These are phyloP conservation scores for Chirona hameri DNA, from an alignment of 2,888 invertebrate genomes.

Conservation along the genomic window DNA sequence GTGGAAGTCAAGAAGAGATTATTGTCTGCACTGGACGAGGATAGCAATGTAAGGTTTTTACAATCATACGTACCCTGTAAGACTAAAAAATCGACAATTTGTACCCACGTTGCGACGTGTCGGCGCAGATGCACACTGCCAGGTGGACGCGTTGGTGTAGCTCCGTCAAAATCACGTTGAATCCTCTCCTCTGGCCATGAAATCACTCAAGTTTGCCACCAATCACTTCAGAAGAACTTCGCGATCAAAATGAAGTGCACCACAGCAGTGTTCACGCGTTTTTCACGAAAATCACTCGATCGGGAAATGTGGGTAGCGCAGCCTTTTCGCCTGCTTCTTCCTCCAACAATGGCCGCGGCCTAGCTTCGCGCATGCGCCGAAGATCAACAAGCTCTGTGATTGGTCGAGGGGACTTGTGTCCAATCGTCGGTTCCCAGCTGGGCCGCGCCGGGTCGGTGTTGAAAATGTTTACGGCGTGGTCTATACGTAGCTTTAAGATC, in stretches of 20 bases:
- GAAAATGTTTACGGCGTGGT: too few species aligned
- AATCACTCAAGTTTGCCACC: neutral
- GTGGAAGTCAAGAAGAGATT: slow-evolving; percentile 32
- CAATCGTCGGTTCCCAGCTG: neutral
- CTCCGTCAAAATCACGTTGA: neutral
- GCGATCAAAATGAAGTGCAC: neutral
- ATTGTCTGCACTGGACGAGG: slow-evolving; percentile 35
- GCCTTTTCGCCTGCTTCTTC: slow-evolving; percentile 27
- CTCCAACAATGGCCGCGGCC: slow-evolving; percentile 12
- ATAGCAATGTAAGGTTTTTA: slow-evolving; percentile 36
- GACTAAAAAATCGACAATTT: neutral
- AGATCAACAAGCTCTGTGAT: neutral
- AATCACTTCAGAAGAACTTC: neutral
- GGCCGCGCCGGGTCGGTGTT: neutral
- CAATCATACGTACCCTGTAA: neutral
- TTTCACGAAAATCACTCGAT: slow-evolving; percentile 5
- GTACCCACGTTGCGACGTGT: slow-evolving; percentile 10
- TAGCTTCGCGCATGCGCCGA: slow-evolving; percentile 24
- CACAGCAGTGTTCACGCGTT: neutral
- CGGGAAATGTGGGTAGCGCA: slow-evolving; percentile 7
- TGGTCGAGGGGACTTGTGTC: neutral
- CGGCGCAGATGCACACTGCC: slow-evolving; percentile 22
- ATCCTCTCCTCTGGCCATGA: neutral
- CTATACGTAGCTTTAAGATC: too few species aligned
- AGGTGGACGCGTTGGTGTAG: slow-evolving; percentile 4